Conservation (phyloP, 2,888 invertebrate genomes). For the Zaprionus bogoriensis region DNA sequence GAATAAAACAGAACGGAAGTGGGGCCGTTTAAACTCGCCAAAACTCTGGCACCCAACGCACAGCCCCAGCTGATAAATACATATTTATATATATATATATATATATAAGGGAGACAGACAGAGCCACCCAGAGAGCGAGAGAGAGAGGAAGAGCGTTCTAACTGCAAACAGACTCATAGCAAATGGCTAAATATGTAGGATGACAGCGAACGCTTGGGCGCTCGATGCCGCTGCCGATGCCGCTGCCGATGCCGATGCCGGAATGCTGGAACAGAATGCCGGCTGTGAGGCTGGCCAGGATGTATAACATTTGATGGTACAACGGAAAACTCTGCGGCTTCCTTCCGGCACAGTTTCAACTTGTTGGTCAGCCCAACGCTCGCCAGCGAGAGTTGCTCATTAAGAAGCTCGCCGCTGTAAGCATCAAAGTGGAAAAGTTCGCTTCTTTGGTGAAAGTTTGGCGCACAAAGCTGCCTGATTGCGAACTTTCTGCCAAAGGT, state of each 20-base stretch:
- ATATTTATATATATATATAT: neutral
- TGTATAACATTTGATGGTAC: slow-evolving; percentile 72
- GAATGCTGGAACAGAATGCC: neutral
- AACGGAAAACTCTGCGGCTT: slow-evolving; percentile 69
- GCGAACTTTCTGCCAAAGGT: no score
- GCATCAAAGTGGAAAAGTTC: neutral
- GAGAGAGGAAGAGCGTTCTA: neutral
- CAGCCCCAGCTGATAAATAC: slow-evolving; percentile 2
- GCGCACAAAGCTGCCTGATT: no score
- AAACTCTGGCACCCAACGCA: slow-evolving; percentile 39
- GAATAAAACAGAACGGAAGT: slow-evolving; percentile 73
- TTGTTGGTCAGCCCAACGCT: slow-evolving; percentile 21
- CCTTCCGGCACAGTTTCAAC: slow-evolving; percentile 68
- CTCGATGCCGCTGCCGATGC: no score
- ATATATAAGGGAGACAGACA: neutral
- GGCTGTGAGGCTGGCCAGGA: slow-evolving; percentile 45
- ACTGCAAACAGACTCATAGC: slow-evolving; percentile 7
- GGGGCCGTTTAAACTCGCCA: slow-evolving; percentile 56
- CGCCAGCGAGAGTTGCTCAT: slow-evolving; percentile 32
- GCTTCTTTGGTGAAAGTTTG: neutral
- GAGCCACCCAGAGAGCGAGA: neutral
- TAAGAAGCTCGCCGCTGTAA: slow-evolving; percentile 1
- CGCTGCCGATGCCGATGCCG: no score
- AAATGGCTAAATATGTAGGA: slow-evolving; percentile 49
- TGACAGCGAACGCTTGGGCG: no score